These are phyloP conservation scores for Drosophila mayaguana DNA, from an alignment of 2,888 invertebrate species.

Conservation along the genomic window DNA sequence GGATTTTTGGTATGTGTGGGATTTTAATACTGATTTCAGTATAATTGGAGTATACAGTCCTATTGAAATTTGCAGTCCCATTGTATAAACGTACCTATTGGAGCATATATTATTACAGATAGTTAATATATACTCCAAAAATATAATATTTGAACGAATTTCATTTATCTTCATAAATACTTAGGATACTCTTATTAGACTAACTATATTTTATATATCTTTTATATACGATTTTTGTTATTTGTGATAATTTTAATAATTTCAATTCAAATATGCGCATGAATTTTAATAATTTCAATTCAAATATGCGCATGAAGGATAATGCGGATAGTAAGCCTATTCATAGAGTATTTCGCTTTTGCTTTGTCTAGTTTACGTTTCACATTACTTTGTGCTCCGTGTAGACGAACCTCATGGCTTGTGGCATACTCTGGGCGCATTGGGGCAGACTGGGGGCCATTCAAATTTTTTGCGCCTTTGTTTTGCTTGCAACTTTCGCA, in stretches of 20 bases:
- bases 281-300: too few species aligned
- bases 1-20: background rate
- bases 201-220: too few species aligned
- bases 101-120: background rate
- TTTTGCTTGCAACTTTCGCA: slow-evolving; percentile 68
- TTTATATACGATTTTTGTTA: too few species aligned
- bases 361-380: too few species aligned
- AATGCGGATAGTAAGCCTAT: background rate
- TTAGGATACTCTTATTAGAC: too few species aligned
- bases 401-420: slow-evolving; percentile 29
- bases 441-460: slow-evolving; percentile 14
- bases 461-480: slow-evolving; percentile 48
- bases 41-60: background rate
- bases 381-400: slow-evolving; percentile 4
- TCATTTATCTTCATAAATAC: too few species aligned
- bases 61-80: background rate
- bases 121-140: too few species aligned
- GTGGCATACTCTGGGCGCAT: background rate
- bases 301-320: background rate
- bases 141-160: too few species aligned
- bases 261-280: too few species aligned
- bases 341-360: background rate
- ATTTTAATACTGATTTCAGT: too few species aligned
- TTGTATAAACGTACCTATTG: background rate
- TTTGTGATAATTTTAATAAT: too few species aligned